Evolutionary conservation across 2,888 invertebrate genomes (phyloP).

Genomic region (Pterobdella sp.): DNA sequence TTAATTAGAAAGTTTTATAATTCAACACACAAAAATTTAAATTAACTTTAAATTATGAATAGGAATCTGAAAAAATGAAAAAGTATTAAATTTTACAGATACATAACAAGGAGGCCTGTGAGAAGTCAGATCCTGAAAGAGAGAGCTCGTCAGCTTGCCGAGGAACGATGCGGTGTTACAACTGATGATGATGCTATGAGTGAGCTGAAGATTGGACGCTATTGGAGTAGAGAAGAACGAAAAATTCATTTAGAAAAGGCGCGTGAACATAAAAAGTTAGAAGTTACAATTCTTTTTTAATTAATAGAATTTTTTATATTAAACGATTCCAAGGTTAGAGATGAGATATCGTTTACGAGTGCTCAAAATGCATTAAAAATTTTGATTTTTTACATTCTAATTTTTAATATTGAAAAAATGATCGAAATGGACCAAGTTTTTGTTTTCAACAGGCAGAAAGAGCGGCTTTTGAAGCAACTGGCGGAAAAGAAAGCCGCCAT

Average conservation of each 20-base stretch:
- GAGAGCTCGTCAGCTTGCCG: constrained; percentile 59
- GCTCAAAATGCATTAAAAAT: too few relatives aligned
- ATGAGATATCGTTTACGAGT: too few relatives aligned
- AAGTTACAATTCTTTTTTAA: too few relatives aligned
- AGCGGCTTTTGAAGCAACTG: constrained; percentile 13
- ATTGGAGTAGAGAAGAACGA: constrained; percentile 69
- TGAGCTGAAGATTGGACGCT: constrained; percentile 66
- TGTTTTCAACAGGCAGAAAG: not conserved
- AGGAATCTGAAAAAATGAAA: too few relatives aligned
- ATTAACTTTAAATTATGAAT: too few relatives aligned
- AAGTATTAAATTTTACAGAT: too few relatives aligned
- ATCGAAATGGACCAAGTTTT: too few relatives aligned
- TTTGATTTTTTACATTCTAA: too few relatives aligned
- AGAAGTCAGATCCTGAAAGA: constrained; percentile 63
- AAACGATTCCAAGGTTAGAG: too few relatives aligned
- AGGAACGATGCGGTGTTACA: constrained; percentile 63
- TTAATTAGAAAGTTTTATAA: not conserved
- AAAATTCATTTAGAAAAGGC: constrained; percentile 67
- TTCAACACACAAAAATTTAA: too few relatives aligned
- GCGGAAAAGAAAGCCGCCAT: constrained; percentile 25
- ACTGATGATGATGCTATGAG: constrained; percentile 72
- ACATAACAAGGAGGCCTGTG: constrained; percentile 66
- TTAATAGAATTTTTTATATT: too few relatives aligned
- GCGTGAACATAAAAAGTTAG: constrained; percentile 58
- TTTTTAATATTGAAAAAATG: too few relatives aligned